These are phyloP conservation scores for Pseudococcus longispinus DNA, from an alignment of 2,888 invertebrate genomes.

Conservation along the genomic window DNA sequence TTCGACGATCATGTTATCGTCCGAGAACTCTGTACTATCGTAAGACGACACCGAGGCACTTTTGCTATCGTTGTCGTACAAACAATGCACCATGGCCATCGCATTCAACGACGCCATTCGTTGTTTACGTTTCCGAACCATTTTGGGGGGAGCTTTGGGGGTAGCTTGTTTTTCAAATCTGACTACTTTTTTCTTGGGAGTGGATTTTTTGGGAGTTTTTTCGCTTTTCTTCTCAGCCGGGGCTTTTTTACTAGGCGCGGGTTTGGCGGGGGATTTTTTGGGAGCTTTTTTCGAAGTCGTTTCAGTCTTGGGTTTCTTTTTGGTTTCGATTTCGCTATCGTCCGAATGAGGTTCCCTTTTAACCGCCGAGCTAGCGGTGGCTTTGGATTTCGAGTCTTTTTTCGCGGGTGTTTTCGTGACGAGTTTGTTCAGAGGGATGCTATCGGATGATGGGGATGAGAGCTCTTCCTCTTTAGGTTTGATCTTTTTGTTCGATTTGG, in stretches of 20 bases:
- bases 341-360: slow-evolving; percentile 42
- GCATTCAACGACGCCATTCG: slow-evolving; percentile 90
- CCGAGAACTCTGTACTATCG: slow-evolving; percentile 43
- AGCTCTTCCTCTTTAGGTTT: neutral
- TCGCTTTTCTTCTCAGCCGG: slow-evolving; percentile 60
- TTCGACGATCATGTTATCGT: neutral
- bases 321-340: slow-evolving; percentile 19
- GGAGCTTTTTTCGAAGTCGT: neutral
- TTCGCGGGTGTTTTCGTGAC: neutral
- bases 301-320: slow-evolving; percentile 29
- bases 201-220: slow-evolving; percentile 61
- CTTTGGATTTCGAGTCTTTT: neutral
- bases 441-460: slow-evolving; percentile 38
- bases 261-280: neutral
- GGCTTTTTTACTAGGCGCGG: slow-evolving; percentile 54
- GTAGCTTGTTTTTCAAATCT: slow-evolving; percentile 59
- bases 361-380: neutral
- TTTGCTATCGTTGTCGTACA: slow-evolving; percentile 81
- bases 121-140: slow-evolving; percentile 50
- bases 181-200: slow-evolving; percentile 59
- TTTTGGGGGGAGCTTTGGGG: slow-evolving; percentile 61
- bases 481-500: neutral
- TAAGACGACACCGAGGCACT: slow-evolving; percentile 58
- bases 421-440: slow-evolving; percentile 2
- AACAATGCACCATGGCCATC: slow-evolving; percentile 86